Conservation (phyloP, 2,888 invertebrate species). For the Orthonychiurus folsomi region DNA sequence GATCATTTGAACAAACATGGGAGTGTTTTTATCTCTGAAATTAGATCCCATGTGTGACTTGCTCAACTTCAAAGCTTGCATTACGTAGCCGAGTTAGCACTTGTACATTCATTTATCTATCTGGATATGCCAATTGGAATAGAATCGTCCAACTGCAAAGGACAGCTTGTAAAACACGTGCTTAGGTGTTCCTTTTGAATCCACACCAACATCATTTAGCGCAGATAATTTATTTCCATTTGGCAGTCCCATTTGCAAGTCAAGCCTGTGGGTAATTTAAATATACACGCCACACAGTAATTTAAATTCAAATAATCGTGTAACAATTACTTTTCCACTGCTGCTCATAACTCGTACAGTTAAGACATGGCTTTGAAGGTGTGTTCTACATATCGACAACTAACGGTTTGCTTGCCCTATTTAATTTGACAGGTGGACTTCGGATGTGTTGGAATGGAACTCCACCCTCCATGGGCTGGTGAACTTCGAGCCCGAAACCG, state of each 20-base stretch:
- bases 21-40: no score
- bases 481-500: constrained; percentile 36
- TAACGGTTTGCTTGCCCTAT: not conserved
- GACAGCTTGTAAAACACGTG: not conserved
- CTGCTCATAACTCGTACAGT: not conserved
- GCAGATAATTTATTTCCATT: not conserved
- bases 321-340: not conserved
- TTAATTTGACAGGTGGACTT: not conserved
- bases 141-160: not conserved
- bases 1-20: no score
- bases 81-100: no score
- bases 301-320: not conserved
- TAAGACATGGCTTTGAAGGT: not conserved
- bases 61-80: no score
- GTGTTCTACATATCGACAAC: not conserved
- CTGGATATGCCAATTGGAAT: not conserved
- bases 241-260: not conserved
- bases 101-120: not conserved
- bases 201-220: not conserved
- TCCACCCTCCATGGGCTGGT: constrained; percentile 36
- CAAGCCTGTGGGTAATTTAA: not conserved
- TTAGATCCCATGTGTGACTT: no score
- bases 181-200: not conserved
- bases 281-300: not conserved
- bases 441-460: constrained; percentile 15